Evolutionary conservation across 2,113 vertebrate genomes (phyloP).

Genomic region (Anhinga rufa): DNA sequence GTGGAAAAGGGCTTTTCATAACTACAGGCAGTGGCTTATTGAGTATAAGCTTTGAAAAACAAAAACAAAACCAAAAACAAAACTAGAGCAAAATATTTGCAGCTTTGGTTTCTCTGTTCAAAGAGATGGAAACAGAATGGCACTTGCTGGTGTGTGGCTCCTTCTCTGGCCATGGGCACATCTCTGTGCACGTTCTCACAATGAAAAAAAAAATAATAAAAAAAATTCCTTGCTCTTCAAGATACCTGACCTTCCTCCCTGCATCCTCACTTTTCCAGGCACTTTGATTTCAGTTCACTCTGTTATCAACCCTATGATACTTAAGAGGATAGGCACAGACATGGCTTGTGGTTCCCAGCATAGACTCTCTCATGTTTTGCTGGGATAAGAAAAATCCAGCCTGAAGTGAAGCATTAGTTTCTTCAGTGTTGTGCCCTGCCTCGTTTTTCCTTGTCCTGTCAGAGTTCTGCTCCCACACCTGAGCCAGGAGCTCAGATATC

Average conservation of each 20-base stretch:
- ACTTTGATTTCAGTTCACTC: not conserved
- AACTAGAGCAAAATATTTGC: not conserved
- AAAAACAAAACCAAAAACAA: not conserved
- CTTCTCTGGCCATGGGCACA: not conserved
- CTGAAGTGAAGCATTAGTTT: not conserved
- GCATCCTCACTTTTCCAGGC: not conserved
- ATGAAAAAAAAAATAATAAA: not conserved
- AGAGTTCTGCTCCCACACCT: not conserved
- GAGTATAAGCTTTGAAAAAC: not conserved
- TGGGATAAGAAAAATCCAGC: not conserved
- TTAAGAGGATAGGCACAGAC: not conserved
- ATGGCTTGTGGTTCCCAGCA: not conserved
- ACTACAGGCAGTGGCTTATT: not conserved
- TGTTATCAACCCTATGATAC: not conserved
- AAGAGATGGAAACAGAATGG: not conserved
- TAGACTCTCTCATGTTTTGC: not conserved
- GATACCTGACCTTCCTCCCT: not conserved
- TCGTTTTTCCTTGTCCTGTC: not conserved
- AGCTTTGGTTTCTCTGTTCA: not conserved
- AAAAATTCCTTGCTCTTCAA: not conserved
- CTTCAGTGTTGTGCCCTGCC: not conserved
- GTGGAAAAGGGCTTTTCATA: not conserved
- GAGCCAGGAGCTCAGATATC: not conserved
- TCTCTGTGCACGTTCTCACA: not conserved
- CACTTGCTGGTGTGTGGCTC: not conserved